These are phyloP conservation scores for Dromiciops gliroides DNA, from an alignment of 2,113 vertebrate species.

Conservation along the genomic window DNA sequence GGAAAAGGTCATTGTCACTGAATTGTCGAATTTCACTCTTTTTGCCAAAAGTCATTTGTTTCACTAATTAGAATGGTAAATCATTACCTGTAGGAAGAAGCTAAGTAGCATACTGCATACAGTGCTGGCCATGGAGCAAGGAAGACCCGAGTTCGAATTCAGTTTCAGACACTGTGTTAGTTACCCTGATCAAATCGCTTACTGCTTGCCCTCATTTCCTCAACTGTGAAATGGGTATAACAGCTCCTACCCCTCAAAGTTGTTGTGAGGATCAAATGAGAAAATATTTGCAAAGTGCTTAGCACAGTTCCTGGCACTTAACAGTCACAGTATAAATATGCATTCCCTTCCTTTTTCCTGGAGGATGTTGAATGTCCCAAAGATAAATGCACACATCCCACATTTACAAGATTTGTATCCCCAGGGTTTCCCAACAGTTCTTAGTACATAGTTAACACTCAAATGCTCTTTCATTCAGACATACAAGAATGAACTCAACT, in stretches of 20 bases:
- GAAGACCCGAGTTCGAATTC: background rate
- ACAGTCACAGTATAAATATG: background rate
- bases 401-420: background rate
- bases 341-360: background rate
- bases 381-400: background rate
- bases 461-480: background rate
- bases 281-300: background rate
- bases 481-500: background rate
- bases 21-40: constrained; percentile 2
- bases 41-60: background rate
- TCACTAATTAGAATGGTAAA: background rate
- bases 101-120: background rate
- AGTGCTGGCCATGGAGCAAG: background rate
- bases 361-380: background rate
- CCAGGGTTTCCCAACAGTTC: background rate
- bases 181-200: background rate
- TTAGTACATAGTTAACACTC: background rate
- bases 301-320: background rate
- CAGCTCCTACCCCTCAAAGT: background rate
- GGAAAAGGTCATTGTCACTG: background rate
- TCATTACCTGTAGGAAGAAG: background rate
- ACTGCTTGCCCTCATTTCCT: background rate
- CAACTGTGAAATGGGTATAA: background rate
- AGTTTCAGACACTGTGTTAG: background rate
- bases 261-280: background rate